Evolutionary conservation across 2,888 invertebrate species (phyloP).

Genomic region (Melanchra persicariae): DNA sequence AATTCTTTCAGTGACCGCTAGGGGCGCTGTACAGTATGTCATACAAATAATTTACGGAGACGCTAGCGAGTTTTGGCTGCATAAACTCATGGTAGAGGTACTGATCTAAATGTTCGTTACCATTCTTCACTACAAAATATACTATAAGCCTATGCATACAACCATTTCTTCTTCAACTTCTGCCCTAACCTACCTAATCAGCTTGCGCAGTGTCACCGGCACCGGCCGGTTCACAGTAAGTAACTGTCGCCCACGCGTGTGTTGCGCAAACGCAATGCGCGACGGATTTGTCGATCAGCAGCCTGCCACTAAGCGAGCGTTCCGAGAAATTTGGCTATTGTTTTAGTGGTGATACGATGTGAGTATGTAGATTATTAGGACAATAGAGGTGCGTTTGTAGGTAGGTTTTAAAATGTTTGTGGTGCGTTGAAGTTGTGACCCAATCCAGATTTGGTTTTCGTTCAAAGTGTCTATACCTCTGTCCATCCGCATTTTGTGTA

Average conservation of each 20-base stretch:
- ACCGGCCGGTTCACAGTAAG: conserved; percentile 59
- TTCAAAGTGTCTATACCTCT: background rate
- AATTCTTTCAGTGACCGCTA: too few species aligned
- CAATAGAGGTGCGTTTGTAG: background rate
- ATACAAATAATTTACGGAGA: too few species aligned
- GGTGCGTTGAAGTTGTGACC: background rate
- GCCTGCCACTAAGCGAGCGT: conserved; percentile 68
- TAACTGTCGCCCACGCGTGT: conserved; percentile 64
- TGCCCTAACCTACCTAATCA: conserved; percentile 27
- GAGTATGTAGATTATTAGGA: background rate
- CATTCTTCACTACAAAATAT: too few species aligned
- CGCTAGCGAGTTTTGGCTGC: too few species aligned
- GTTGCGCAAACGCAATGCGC: conserved; percentile 64
- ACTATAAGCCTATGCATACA: too few species aligned
- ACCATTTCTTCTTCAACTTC: conserved; percentile 27
- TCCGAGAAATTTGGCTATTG: conserved; percentile 61
- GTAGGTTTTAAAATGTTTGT: background rate
- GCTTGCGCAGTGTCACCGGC: conserved; percentile 31
- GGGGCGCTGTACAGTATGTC: too few species aligned
- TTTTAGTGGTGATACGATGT: conserved; percentile 44
- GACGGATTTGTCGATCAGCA: conserved; percentile 72
- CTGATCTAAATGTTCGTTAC: too few species aligned
- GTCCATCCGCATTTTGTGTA: background rate
- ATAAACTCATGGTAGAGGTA: too few species aligned
- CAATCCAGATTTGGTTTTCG: background rate